These are phyloP conservation scores for Drosophila lini DNA, from an alignment of 1,140 invertebrate genomes.

Conservation along the genomic window DNA sequence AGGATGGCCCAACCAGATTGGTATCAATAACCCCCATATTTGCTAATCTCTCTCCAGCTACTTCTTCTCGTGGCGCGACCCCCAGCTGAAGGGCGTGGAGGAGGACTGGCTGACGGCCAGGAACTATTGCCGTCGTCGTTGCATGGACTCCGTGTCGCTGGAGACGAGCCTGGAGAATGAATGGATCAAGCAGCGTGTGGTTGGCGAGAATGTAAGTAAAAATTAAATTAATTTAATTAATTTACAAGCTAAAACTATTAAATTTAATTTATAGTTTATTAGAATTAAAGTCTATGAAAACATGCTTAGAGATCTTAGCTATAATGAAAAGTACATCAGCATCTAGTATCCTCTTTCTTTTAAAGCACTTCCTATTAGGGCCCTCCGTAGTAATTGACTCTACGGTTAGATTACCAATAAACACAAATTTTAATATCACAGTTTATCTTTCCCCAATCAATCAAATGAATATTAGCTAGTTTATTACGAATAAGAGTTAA, in stretches of 20 bases:
- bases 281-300: too few relatives aligned
- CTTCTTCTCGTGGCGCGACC: conserved; percentile 93
- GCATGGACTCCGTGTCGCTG: conserved; percentile 93
- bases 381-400: background rate
- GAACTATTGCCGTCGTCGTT: conserved; percentile 92
- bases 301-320: too few relatives aligned
- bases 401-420: background rate
- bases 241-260: background rate
- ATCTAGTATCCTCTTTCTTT: background rate
- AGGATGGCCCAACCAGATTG: background rate
- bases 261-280: background rate
- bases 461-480: conserved; percentile 4
- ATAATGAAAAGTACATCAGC: conserved; percentile 16
- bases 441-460: background rate
- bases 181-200: conserved; percentile 91
- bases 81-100: conserved; percentile 88
- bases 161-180: conserved; percentile 93
- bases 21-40: conserved; percentile 1
- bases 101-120: conserved; percentile 92
- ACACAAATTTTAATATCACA: background rate
- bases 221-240: too few relatives aligned
- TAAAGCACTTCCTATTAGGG: background rate
- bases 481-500: conserved; percentile 2
- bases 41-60: conserved; percentile 85
- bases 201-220: conserved; percentile 90